These are phyloP conservation scores for Typhlichthys subterraneus DNA, from an alignment of 2,797 vertebrate species.

Conservation along the genomic window DNA sequence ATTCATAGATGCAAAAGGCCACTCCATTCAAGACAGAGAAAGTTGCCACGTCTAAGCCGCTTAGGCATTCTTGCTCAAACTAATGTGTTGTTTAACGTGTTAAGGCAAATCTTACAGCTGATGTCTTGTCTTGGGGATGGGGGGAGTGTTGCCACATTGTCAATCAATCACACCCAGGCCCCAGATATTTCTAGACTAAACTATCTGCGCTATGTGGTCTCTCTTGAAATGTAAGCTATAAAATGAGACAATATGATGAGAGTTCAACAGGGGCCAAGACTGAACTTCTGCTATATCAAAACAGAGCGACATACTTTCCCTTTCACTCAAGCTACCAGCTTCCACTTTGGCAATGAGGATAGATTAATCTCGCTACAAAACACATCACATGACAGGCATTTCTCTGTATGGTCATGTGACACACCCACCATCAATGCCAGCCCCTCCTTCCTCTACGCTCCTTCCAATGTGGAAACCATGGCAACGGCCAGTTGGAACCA, in stretches of 20 bases:
- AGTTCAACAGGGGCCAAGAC: conserved; percentile 42
- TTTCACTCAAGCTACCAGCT: conserved; percentile 43
- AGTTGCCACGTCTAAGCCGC: conserved; percentile 10
- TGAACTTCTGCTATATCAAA: conserved; percentile 22
- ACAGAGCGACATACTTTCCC: conserved; percentile 13
- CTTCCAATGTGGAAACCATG: conserved; percentile 87
- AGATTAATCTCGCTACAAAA: conserved; percentile 76
- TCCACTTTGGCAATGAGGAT: conserved; percentile 69
- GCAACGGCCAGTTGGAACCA: conserved; percentile 89
- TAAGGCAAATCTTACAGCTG: no score
- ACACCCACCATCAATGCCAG: conserved; percentile 63
- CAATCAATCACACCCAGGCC: not conserved
- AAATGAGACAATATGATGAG: conserved; percentile 15
- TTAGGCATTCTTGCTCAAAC: no score
- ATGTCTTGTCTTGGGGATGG: not conserved
- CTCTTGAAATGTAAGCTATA: no score
- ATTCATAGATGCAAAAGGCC: conserved; percentile 27
- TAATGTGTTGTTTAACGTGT: no score
- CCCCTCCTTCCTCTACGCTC: conserved; percentile 78
- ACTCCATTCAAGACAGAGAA: conserved; percentile 17
- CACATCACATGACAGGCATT: conserved; percentile 85
- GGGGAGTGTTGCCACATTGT: not conserved
- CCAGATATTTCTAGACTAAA: no score
- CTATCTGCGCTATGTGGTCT: no score
- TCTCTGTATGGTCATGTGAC: conserved; percentile 84